These are phyloP conservation scores for Macrotis lagotis DNA, from an alignment of 2,113 vertebrate genomes.

Conservation along the genomic window DNA sequence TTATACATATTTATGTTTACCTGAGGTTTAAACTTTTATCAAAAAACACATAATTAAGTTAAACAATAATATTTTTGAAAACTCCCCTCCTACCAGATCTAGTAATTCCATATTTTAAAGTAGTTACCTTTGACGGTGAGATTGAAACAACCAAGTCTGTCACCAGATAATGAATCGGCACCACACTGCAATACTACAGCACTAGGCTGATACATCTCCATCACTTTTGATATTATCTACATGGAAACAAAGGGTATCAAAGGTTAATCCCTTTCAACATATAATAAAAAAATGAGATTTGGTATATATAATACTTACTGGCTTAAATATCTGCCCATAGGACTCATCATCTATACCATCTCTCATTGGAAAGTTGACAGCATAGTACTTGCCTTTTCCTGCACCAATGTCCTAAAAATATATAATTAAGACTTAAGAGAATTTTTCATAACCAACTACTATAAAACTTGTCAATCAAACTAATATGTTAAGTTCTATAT, in stretches of 20 bases:
- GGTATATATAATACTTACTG: conserved; percentile 81
- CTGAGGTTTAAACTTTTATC: neutral
- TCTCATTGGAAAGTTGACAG: conserved; percentile 91
- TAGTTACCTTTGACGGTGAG: conserved; percentile 89
- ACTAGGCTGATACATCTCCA: conserved; percentile 92
- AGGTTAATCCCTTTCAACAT: conserved; percentile 25
- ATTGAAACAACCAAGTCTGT: conserved; percentile 90
- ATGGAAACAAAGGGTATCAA: conserved; percentile 41
- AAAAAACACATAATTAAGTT: neutral
- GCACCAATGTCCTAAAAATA: conserved; percentile 91
- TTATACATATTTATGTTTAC: neutral
- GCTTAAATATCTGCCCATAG: conserved; percentile 90
- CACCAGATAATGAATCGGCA: conserved; percentile 89
- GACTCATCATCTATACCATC: conserved; percentile 92
- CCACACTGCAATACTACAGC: conserved; percentile 90
- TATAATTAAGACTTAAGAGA: neutral
- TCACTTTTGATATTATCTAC: conserved; percentile 90
- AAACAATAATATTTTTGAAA: neutral
- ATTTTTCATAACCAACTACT: neutral
- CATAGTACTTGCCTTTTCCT: conserved; percentile 93
- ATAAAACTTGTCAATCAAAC: neutral
- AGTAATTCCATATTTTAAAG: neutral
- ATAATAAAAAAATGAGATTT: conserved; percentile 7
- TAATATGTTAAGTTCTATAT: neutral
- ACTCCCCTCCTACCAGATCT: neutral